phyloP scores from a whole-genome alignment of 2,888 invertebrate species.

The Marronus borbonicus region DNA sequence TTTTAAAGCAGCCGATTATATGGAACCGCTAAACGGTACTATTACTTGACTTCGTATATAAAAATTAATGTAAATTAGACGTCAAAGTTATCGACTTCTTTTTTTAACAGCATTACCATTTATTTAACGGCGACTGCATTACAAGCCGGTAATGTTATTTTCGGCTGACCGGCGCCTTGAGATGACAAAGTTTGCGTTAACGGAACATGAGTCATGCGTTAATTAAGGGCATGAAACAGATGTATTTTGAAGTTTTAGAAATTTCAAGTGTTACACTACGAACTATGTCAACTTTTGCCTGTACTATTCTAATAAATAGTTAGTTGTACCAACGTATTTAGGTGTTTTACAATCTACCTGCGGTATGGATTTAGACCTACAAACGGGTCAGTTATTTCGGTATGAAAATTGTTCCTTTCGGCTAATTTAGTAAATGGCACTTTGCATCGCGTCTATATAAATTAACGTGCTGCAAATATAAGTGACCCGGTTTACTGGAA shows the following conservation, averaged over 20 bases:
- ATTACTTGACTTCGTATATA: conserved; percentile 31
- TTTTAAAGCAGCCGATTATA: background rate
- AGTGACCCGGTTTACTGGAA: conserved; percentile 1
- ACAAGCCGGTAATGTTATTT: conserved; percentile 26
- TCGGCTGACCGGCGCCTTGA: background rate
- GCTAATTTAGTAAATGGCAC: conserved; percentile 2
- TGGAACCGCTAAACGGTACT: background rate
- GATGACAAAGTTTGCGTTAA: conserved; percentile 32
- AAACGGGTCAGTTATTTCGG: conserved; percentile 39
- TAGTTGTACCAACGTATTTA: background rate
- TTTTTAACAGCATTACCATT: conserved; percentile 6
- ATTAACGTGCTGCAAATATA: background rate
- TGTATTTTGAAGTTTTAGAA: conserved; percentile 20
- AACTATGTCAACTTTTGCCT: background rate
- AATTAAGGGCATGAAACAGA: conserved; percentile 24
- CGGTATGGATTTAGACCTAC: background rate
- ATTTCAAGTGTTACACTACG: background rate
- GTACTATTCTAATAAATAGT: background rate
- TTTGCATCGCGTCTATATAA: background rate
- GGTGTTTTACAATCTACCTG: background rate
- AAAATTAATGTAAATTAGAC: conserved; percentile 10
- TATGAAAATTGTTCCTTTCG: conserved; percentile 13
- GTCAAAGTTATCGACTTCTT: conserved; percentile 10
- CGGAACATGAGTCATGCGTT: conserved; percentile 36
- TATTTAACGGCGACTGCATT: conserved; percentile 19